Evolutionary conservation across 2,888 invertebrate species (phyloP).

Genomic region (Helobdella robusta): DNA sequence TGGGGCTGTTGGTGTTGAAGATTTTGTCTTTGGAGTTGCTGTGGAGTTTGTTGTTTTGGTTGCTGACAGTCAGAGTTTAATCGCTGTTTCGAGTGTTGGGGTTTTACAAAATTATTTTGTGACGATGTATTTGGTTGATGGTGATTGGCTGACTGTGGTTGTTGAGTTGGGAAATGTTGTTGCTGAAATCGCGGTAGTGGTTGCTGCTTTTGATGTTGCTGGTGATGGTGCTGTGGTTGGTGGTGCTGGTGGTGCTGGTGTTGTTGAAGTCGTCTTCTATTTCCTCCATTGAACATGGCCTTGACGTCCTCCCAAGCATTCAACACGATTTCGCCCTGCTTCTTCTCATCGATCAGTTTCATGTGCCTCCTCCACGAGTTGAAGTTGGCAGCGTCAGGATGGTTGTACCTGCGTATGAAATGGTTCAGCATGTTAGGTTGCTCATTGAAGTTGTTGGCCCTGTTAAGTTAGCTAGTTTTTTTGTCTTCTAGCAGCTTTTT

Average conservation of each 20-base stretch:
- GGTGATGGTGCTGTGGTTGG: neutral
- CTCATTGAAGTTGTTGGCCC: too few relatives aligned
- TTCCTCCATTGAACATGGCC: constrained; percentile 97
- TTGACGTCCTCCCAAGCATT: constrained; percentile 93
- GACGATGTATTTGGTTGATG: too few relatives aligned
- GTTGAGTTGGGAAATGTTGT: neutral
- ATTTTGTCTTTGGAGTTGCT: too few relatives aligned
- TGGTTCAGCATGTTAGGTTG: neutral
- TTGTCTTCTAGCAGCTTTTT: too few relatives aligned
- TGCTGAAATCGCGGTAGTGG: neutral
- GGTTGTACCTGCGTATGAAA: constrained; percentile 58
- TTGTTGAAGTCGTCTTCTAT: constrained; percentile 56
- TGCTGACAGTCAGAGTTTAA: too few relatives aligned
- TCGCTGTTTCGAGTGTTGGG: too few relatives aligned
- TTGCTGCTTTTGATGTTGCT: neutral
- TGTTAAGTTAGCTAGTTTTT: too few relatives aligned
- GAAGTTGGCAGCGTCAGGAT: constrained; percentile 95
- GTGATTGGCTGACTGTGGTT: too few relatives aligned
- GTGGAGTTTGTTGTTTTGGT: too few relatives aligned
- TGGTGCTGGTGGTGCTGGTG: neutral
- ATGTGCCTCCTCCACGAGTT: constrained; percentile 95
- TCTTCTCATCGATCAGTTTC: constrained; percentile 64
- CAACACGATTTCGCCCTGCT: constrained; percentile 45
- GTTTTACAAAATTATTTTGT: too few relatives aligned
- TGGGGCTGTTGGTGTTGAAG: too few relatives aligned